Percentiles rank a stretch among this genome's conserved stretches.
Evolutionary conservation across 2,797 vertebrate genomes (phyloP).

Genomic region (Pseudochaenichthys georgianus): DNA sequence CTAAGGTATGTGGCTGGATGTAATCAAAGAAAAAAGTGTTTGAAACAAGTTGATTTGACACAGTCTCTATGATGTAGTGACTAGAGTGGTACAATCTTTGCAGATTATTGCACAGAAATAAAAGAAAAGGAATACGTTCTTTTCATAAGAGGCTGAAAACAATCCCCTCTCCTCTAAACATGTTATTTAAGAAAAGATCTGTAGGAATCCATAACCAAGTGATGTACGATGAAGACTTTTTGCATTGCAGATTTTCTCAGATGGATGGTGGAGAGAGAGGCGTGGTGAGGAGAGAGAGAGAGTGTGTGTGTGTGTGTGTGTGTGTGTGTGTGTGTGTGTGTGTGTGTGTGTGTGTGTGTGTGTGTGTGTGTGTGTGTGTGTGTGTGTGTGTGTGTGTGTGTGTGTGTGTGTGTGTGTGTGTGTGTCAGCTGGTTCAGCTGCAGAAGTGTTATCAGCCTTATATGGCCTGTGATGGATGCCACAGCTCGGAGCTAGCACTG

Average conservation of each 20-base stretch:
- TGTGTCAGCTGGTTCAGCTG: constrained; percentile 45
- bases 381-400: constrained; percentile 12
- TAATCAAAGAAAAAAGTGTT: not conserved
- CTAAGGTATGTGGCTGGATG: not conserved
- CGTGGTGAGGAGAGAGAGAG: not conserved
- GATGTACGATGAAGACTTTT: constrained; percentile 10
- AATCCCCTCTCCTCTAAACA: not conserved
- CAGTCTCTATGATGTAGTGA: not conserved
- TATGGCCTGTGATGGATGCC: constrained; percentile 44
- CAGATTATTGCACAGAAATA: too few relatives aligned
- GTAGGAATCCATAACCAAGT: not conserved
- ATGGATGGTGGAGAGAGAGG: not conserved
- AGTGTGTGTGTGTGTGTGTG: not conserved
- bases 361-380: constrained; percentile 4
- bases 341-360: not conserved
- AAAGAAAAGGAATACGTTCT: not conserved
- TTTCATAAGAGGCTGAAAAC: not conserved
- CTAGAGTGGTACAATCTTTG: not conserved
- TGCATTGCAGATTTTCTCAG: constrained; percentile 2
- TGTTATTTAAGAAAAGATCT: constrained; percentile 1
- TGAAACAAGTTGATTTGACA: not conserved
- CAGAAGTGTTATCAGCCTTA: constrained; percentile 48
- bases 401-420: constrained; percentile 19
- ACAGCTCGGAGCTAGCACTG: constrained; percentile 24
- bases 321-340: too few relatives aligned